These are phyloP conservation scores for Caenorhabditis elegans DNA, from an alignment of 1,140 invertebrate species.

Conservation along the genomic window WBcel235 BX284603.4:7193001-7193500, in stretches of 20 bases:
- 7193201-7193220: background rate
- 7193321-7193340: background rate
- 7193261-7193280: background rate
- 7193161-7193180: background rate
- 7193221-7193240: background rate
- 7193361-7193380: background rate
- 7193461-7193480: conserved; percentile 32
- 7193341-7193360: background rate
- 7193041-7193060: too few species aligned
- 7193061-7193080: too few species aligned
- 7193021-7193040: too few species aligned
- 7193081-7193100: too few species aligned
- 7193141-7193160: background rate
- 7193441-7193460: background rate
- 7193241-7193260: background rate
- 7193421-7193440: background rate
- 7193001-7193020: too few species aligned
- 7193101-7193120: too few species aligned
- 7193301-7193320: conserved; percentile 8
- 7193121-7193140: too few species aligned
- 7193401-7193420: conserved; percentile 8
- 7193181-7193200: background rate
- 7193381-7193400: conserved; percentile 18
- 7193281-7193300: background rate
- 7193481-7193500: conserved; percentile 20